Evolutionary conservation across 2,113 vertebrate species (phyloP).

Genomic region (Columbina picui): DNA sequence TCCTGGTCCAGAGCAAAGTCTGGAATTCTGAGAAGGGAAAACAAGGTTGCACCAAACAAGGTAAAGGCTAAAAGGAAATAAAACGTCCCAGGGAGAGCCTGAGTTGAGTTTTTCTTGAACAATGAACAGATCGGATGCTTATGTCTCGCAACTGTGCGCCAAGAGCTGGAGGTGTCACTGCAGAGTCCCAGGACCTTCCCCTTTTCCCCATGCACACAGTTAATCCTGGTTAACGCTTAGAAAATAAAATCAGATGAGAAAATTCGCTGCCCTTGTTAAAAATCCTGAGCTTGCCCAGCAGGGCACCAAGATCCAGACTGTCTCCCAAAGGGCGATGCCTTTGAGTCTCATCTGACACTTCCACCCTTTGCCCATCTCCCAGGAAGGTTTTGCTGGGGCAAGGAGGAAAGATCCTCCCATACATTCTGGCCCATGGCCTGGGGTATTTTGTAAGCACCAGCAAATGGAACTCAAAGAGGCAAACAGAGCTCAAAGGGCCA

Average conservation of each 20-base stretch:
- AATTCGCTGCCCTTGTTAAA: not conserved
- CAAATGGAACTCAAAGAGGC: not conserved
- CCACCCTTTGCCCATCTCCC: not conserved
- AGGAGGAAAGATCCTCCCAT: fast-evolving
- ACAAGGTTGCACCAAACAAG: not conserved
- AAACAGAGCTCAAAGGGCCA: not conserved
- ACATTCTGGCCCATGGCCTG: too few relatives aligned
- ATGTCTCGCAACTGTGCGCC: fast-evolving
- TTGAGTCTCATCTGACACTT: not conserved
- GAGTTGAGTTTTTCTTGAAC: not conserved
- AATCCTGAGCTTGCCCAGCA: fast-evolving
- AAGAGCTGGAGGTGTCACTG: too few relatives aligned
- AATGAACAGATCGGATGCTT: fast-evolving
- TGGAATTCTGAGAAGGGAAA: not conserved
- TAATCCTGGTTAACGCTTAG: fast-evolving
- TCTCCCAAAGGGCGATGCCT: not conserved
- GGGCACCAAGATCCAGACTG: not conserved
- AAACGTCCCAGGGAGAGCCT: not conserved
- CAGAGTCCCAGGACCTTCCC: not conserved
- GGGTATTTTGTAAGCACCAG: not conserved
- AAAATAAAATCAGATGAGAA: not conserved
- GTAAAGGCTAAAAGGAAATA: not conserved
- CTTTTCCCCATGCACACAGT: not conserved
- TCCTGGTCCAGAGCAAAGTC: not conserved
- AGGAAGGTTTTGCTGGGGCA: fast-evolving